Conservation (phyloP, 2,888 invertebrate genomes). For the Palloptera scutellata region DNA sequence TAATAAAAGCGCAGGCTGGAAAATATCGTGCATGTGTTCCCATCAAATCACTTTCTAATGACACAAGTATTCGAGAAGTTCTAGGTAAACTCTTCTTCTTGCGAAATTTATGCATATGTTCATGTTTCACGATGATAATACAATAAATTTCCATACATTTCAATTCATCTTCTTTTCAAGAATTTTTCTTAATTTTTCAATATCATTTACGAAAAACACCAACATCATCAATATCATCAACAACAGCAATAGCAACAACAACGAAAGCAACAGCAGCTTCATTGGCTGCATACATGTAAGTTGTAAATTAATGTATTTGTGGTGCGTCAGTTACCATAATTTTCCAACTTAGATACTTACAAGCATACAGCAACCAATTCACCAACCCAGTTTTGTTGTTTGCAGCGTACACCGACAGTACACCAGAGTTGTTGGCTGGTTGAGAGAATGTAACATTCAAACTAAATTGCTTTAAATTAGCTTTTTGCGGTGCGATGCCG, state of each 20-base stretch:
- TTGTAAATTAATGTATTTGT: slow-evolving; percentile 27
- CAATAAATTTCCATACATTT: too few species aligned
- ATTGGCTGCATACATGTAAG: slow-evolving; percentile 20
- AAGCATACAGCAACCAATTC: slow-evolving; percentile 16
- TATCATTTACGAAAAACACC: not conserved
- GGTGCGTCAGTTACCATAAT: slow-evolving; percentile 36
- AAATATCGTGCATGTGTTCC: too few species aligned
- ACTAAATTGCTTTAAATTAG: slow-evolving; percentile 61
- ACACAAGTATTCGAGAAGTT: too few species aligned
- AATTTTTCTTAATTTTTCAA: too few species aligned
- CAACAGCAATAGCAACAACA: slow-evolving; percentile 3
- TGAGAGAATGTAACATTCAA: slow-evolving; percentile 54
- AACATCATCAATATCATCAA: slow-evolving; percentile 9
- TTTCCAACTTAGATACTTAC: slow-evolving; percentile 37
- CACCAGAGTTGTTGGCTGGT: slow-evolving; percentile 14
- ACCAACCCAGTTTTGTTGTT: not conserved
- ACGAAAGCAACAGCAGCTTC: slow-evolving; percentile 1
- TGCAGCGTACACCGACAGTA: too few species aligned
- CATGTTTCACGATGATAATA: too few species aligned
- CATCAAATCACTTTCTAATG: too few species aligned
- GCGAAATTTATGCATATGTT: too few species aligned
- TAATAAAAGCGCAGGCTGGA: too few species aligned
- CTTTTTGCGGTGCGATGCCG: slow-evolving; percentile 50
- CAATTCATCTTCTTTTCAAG: too few species aligned
- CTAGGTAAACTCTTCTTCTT: too few species aligned